These are phyloP conservation scores for Odontophorus gujanensis DNA, from an alignment of 2,113 vertebrate genomes.

Conservation along the genomic window DNA sequence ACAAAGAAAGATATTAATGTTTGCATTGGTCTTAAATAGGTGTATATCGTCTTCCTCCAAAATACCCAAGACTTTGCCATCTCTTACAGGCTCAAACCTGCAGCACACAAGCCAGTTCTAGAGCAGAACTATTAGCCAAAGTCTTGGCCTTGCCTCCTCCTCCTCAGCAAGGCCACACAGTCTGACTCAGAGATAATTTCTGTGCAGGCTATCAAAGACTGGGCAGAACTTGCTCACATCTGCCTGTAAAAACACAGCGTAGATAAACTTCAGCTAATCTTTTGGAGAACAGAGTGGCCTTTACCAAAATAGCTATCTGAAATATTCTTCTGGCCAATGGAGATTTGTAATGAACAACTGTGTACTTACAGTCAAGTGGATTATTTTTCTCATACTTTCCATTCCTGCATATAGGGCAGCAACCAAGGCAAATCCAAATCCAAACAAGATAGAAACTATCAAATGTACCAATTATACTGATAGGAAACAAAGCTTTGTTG, in stretches of 20 bases:
- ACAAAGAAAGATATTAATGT: background rate
- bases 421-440: background rate
- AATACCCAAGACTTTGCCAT: accelerated
- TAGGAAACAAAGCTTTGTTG: background rate
- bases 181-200: background rate
- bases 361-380: background rate
- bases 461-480: background rate
- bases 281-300: background rate
- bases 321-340: background rate
- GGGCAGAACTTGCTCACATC: background rate
- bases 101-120: background rate
- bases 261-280: conserved; percentile 11
- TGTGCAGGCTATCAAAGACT: background rate
- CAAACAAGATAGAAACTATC: background rate
- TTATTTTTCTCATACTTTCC: background rate
- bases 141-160: accelerated
- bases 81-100: background rate
- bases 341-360: background rate
- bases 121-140: accelerated
- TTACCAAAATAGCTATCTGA: background rate
- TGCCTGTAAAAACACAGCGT: background rate
- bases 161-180: background rate
- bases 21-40: background rate
- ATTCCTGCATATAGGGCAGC: background rate
- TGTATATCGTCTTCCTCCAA: background rate